phyloP scores from a whole-genome alignment of 2,113 vertebrate genomes.

The Lates calcarifer region DNA sequence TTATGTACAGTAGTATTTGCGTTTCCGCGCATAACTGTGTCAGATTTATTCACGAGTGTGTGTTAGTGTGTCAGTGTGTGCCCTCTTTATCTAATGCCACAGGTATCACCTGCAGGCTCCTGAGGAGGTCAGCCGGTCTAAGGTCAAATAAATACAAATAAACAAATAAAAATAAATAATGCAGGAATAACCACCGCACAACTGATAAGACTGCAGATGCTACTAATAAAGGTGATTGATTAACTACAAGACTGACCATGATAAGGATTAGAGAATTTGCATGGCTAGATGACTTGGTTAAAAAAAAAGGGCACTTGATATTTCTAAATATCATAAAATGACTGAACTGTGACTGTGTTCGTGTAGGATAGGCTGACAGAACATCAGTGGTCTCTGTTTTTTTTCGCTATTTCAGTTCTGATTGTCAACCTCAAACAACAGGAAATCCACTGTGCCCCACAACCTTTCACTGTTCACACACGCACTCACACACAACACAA shows the following conservation, averaged over 20 bases:
- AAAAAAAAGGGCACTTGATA: neutral
- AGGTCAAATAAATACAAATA: constrained; percentile 10
- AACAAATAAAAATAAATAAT: neutral
- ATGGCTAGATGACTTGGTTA: neutral
- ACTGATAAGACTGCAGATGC: neutral
- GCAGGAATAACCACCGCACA: neutral
- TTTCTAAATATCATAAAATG: neutral
- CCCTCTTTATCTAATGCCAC: constrained; percentile 76
- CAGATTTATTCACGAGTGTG: constrained; percentile 74
- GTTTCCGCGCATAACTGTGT: constrained; percentile 81
- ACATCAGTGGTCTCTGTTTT: constrained; percentile 68
- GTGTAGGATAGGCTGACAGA: constrained; percentile 16
- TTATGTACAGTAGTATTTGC: constrained; percentile 35
- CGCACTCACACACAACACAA: constrained; percentile 31
- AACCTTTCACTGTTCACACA: constrained; percentile 76
- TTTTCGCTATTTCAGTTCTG: constrained; percentile 73
- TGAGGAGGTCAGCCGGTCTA: constrained; percentile 3
- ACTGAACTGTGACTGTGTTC: constrained; percentile 1
- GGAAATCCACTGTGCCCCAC: constrained; percentile 81
- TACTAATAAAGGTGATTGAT: neutral
- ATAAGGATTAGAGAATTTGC: constrained; percentile 7
- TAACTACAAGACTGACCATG: constrained; percentile 28
- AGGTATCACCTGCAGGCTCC: constrained; percentile 63
- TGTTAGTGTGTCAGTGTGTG: constrained; percentile 86
- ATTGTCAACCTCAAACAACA: constrained; percentile 83